A percentile compares a stretch with the other conserved stretches of the same genome.
Conservation (phyloP, 2,888 invertebrate genomes). For the Nasonovia ribisnigri region DNA sequence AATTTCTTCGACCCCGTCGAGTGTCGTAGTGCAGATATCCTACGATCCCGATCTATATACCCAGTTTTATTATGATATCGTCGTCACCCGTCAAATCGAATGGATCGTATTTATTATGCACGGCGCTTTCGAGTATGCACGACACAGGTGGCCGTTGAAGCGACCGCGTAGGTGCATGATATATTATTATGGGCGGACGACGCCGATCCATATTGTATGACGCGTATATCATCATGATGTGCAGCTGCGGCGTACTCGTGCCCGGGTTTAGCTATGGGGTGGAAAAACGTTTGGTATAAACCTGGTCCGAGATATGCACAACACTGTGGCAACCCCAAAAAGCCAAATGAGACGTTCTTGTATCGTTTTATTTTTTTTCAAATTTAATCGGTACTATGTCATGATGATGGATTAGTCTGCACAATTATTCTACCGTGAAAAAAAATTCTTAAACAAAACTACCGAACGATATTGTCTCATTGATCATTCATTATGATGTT, state of each 20-base stretch:
- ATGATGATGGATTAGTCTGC: too few species aligned
- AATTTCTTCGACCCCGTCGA: too few species aligned
- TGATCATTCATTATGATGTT: too few species aligned
- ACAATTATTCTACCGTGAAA: too few species aligned
- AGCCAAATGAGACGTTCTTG: not conserved
- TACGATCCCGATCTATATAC: not conserved
- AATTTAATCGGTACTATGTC: not conserved
- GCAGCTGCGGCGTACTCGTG: not conserved
- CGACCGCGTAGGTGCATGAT: not conserved
- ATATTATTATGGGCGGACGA: not conserved
- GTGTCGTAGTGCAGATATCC: not conserved
- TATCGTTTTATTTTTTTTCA: not conserved
- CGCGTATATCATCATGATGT: not conserved
- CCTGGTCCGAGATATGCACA: not conserved
- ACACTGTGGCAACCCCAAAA: not conserved
- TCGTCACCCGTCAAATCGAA: not conserved
- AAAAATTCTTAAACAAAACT: too few species aligned
- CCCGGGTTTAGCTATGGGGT: not conserved
- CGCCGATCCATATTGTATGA: not conserved
- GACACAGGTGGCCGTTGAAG: slow-evolving; percentile 7
- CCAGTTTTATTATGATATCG: not conserved
- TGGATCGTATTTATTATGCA: not conserved
- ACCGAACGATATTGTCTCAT: too few species aligned
- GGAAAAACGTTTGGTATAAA: not conserved
- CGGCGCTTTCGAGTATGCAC: not conserved